Percentiles rank a stretch among this genome's conserved stretches.
Conservation (phyloP, 2,113 vertebrate species). For the Platysteira castanea region DNA sequence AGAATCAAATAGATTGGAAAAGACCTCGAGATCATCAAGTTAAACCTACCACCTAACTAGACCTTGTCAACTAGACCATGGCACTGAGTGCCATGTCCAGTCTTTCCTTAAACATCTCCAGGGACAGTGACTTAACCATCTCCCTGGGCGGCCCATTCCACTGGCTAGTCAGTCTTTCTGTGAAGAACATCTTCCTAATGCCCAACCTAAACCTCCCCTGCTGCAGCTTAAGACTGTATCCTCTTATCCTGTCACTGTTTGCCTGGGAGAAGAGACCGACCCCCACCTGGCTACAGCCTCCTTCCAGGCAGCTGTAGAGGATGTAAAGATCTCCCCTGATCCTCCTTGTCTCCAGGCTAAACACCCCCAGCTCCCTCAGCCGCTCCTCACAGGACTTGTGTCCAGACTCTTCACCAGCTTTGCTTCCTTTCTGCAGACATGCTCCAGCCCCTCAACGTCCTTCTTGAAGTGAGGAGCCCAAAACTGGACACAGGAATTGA, state of each 20-base stretch:
- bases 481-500: neutral
- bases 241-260: neutral
- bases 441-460: neutral
- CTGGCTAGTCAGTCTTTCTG: neutral
- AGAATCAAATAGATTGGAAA: neutral
- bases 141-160: neutral
- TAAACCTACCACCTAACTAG: neutral
- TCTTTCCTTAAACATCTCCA: neutral
- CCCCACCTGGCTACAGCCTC: neutral
- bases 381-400: accelerated
- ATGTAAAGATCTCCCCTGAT: neutral
- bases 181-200: neutral
- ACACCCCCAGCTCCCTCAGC: neutral
- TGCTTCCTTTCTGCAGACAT: neutral
- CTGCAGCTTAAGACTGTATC: neutral
- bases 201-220: neutral
- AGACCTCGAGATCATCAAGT: neutral
- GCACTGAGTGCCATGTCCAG: neutral
- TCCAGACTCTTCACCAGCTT: neutral
- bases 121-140: accelerated
- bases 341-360: neutral
- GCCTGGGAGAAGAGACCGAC: neutral
- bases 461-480: neutral
- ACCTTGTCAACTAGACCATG: neutral
- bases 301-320: neutral